Percentiles rank a stretch among this genome's conserved stretches.
These are phyloP conservation scores for Hippopotamyrus pictus DNA, from an alignment of 2,797 vertebrate genomes.

Conservation along the genomic window DNA sequence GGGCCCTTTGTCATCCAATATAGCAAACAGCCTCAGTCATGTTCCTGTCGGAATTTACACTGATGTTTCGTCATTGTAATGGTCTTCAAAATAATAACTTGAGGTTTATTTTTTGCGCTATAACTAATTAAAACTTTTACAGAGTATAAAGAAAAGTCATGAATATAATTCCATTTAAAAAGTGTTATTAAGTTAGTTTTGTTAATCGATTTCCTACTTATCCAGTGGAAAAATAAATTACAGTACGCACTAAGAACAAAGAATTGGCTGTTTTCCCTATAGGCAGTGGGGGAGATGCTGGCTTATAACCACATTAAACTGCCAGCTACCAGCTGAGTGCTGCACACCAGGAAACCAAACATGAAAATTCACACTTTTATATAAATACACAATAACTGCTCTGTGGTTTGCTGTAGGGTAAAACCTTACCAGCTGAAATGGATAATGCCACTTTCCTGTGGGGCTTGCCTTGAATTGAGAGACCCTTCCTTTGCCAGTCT, in stretches of 20 bases:
- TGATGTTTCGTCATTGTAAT: background rate
- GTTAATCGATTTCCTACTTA: background rate
- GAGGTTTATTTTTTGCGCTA: background rate
- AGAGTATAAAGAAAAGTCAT: background rate
- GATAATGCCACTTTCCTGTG: background rate
- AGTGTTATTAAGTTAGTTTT: background rate
- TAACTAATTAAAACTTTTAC: constrained; percentile 5
- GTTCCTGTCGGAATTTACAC: background rate
- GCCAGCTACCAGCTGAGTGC: background rate
- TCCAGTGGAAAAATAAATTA: background rate
- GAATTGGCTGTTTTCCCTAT: background rate
- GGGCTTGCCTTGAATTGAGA: background rate
- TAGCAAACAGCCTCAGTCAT: background rate
- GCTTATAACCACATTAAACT: background rate
- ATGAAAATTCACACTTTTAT: background rate
- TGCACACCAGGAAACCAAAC: background rate
- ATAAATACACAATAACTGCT: background rate
- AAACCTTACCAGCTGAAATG: background rate
- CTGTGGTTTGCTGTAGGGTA: background rate
- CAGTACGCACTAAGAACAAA: background rate
- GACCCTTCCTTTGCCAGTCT: background rate
- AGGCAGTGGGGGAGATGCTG: background rate
- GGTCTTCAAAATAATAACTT: background rate
- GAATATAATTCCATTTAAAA: background rate
- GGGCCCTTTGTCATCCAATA: background rate